Conservation (phyloP, 2,797 vertebrate species). For the Helostoma temminkii region DNA sequence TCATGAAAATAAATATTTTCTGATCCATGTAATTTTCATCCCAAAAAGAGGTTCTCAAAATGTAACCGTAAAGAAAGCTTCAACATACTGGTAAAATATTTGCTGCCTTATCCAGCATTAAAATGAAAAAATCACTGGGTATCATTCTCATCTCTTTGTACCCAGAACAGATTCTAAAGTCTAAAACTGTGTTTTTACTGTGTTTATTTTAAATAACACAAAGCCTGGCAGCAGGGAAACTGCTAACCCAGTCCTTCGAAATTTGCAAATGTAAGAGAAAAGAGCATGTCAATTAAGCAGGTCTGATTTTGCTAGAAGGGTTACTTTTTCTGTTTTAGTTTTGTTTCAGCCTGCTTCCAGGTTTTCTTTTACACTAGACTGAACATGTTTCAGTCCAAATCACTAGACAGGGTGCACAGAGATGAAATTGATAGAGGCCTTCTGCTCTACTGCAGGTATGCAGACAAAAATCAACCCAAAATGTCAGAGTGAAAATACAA, state of each 20-base stretch:
- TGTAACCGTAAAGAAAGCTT: background rate
- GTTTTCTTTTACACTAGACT: background rate
- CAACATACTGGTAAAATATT: conserved; percentile 24
- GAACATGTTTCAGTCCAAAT: conserved; percentile 4
- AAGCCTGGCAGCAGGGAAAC: background rate
- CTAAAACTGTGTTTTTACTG: background rate
- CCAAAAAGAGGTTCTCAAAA: background rate
- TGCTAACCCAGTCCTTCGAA: background rate
- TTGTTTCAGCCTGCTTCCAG: conserved; percentile 1
- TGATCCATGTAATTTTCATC: background rate
- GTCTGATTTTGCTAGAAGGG: background rate
- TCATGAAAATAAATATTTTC: background rate
- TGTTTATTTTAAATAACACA: background rate
- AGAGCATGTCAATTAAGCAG: conserved; percentile 8
- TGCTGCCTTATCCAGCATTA: background rate
- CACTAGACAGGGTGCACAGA: background rate
- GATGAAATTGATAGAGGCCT: conserved; percentile 1
- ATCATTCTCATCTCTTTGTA: conserved; percentile 6
- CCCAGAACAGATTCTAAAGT: background rate
- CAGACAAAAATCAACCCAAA: conserved; percentile 32
- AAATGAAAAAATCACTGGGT: conserved; percentile 2
- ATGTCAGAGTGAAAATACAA: conserved; percentile 3
- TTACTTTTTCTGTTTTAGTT: background rate
- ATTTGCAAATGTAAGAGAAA: background rate
- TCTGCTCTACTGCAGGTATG: background rate